Percentiles rank a stretch among this genome's conserved stretches.
These are phyloP conservation scores for Neoarius graeffei DNA, from an alignment of 2,113 vertebrate genomes.

Conservation along the genomic window DNA sequence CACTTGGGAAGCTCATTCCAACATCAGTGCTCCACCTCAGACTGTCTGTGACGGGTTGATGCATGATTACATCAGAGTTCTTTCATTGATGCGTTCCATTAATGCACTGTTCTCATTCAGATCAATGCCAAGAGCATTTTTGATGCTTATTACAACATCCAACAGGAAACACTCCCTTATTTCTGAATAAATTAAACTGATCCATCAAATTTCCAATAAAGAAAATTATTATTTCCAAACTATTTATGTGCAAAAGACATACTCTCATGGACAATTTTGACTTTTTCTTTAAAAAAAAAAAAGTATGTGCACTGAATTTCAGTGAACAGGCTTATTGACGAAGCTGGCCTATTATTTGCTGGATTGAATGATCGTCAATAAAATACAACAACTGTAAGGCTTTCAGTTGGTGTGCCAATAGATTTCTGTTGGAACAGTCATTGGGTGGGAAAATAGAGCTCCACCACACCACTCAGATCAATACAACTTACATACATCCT, in stretches of 20 bases:
- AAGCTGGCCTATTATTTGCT: background rate
- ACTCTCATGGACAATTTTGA: background rate
- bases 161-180: background rate
- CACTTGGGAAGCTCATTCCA: background rate
- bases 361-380: background rate
- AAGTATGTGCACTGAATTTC: background rate
- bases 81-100: background rate
- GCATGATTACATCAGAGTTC: background rate
- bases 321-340: background rate
- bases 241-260: background rate
- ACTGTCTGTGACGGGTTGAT: background rate
- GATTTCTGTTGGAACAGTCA: slow-evolving; percentile 1
- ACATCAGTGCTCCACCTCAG: background rate
- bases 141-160: background rate
- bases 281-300: background rate
- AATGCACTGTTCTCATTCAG: background rate
- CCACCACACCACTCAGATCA: slow-evolving; percentile 7
- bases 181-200: background rate
- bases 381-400: slow-evolving; percentile 19
- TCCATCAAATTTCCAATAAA: background rate
- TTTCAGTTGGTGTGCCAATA: slow-evolving; percentile 6
- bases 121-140: background rate
- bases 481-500: slow-evolving; percentile 19
- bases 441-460: slow-evolving; percentile 19
- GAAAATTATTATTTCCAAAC: background rate